These are phyloP conservation scores for Glyptemys insculpta DNA, from an alignment of 2,797 vertebrate species.

Conservation along the genomic window DNA sequence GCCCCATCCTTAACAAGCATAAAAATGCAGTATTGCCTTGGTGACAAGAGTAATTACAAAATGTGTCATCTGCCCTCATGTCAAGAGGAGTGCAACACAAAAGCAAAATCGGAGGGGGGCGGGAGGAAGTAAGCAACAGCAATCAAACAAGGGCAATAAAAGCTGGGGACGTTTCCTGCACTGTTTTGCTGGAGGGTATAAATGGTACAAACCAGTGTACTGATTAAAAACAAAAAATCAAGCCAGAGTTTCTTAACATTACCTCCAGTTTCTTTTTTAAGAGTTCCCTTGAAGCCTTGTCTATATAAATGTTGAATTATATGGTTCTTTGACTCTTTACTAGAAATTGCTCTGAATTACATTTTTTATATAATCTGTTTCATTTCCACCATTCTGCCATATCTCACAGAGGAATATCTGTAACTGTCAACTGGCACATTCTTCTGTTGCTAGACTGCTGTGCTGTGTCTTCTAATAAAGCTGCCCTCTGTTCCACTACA, in stretches of 20 bases:
- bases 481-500: slow-evolving; percentile 46
- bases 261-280: background rate
- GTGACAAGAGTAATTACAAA: background rate
- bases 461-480: slow-evolving; percentile 43
- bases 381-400: slow-evolving; percentile 58
- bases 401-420: slow-evolving; percentile 49
- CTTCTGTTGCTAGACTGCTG: slow-evolving; percentile 41
- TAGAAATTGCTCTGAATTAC: slow-evolving; percentile 65
- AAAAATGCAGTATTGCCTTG: accelerated
- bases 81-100: background rate
- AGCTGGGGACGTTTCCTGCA: background rate
- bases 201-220: background rate
- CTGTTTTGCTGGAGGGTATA: background rate
- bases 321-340: slow-evolving; percentile 62
- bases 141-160: background rate
- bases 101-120: background rate
- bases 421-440: slow-evolving; percentile 45
- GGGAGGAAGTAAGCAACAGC: background rate
- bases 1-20: accelerated
- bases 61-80: background rate
- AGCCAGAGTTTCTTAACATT: background rate
- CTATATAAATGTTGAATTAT: slow-evolving; percentile 66
- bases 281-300: slow-evolving; percentile 60
- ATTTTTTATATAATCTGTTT: slow-evolving; percentile 59
- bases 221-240: background rate